phyloP scores from a whole-genome alignment of 2,888 invertebrate genomes.

The Strigamia transsilvanica region DNA sequence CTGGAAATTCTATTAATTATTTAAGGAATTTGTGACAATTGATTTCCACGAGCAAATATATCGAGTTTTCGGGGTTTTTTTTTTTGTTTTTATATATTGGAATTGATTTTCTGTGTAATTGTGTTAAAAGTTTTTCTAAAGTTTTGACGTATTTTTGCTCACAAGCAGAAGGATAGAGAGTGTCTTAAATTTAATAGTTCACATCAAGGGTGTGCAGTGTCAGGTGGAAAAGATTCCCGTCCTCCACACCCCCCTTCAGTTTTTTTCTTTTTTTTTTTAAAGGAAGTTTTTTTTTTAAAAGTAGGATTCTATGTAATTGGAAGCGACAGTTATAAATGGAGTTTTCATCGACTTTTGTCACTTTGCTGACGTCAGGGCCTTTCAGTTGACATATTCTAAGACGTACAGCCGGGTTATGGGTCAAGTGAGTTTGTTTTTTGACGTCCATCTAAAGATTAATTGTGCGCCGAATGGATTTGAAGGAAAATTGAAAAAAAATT shows the following conservation, averaged over 20 bases:
- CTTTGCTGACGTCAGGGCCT: conserved; percentile 33
- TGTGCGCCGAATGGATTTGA: neutral
- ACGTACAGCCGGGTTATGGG: conserved; percentile 1
- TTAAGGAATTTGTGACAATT: neutral
- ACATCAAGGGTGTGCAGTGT: conserved; percentile 36
- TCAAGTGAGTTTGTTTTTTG: conserved; percentile 28
- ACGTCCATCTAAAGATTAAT: conserved; percentile 25
- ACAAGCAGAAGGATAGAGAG: neutral
- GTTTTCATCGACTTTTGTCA: conserved; percentile 49
- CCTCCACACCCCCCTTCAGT: too few relatives aligned
- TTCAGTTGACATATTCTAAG: conserved; percentile 25
- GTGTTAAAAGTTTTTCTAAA: conserved; percentile 9
- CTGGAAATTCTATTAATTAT: neutral
- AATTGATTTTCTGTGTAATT: conserved; percentile 1
- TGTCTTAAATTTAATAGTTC: conserved; percentile 38
- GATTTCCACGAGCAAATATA: neutral
- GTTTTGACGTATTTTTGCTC: neutral
- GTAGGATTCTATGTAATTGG: conserved; percentile 43
- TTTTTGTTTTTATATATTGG: neutral
- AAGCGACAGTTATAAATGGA: conserved; percentile 49
- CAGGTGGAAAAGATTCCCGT: conserved; percentile 27
- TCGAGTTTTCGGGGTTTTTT: neutral
- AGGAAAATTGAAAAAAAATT: neutral
- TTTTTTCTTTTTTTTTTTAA: conserved; percentile 14
- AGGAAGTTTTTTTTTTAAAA: neutral